Evolutionary conservation across 2,888 invertebrate genomes (phyloP).

Genomic region (Micropterix aruncella): DNA sequence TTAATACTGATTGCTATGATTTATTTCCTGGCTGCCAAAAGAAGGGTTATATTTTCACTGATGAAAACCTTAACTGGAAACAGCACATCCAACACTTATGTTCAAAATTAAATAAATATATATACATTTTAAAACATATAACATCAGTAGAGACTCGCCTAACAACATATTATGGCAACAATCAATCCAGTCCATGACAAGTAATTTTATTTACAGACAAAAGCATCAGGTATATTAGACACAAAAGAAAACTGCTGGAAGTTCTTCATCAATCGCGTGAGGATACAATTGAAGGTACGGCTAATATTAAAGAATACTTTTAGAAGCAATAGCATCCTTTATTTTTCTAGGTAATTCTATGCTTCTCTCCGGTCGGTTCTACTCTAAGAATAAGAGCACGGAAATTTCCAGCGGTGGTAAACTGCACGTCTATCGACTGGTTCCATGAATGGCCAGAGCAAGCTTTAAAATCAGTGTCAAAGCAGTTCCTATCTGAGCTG

Average conservation of each 20-base stretch:
- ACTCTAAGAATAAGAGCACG: slow-evolving; percentile 75
- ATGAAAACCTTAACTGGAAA: too few species aligned
- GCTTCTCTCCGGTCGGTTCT: slow-evolving; percentile 90
- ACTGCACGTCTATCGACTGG: slow-evolving; percentile 91
- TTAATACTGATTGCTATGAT: too few species aligned
- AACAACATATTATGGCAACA: too few species aligned
- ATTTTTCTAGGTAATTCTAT: slow-evolving; percentile 51
- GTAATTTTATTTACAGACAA: slow-evolving; percentile 37
- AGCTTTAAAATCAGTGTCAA: slow-evolving; percentile 80
- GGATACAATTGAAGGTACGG: slow-evolving; percentile 52
- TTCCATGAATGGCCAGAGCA: slow-evolving; percentile 94
- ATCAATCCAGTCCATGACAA: too few species aligned
- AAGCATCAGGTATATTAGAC: slow-evolving; percentile 69
- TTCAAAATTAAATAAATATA: too few species aligned
- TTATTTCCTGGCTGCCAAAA: too few species aligned
- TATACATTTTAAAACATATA: too few species aligned
- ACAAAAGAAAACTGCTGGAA: slow-evolving; percentile 90
- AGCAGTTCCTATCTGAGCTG: slow-evolving; percentile 65
- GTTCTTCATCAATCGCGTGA: slow-evolving; percentile 84
- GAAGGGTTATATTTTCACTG: too few species aligned
- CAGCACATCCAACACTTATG: too few species aligned
- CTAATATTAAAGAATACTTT: not conserved
- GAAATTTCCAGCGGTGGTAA: slow-evolving; percentile 89
- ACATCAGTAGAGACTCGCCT: too few species aligned
- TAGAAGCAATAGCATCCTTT: not conserved